phyloP scores from a whole-genome alignment of 2,888 invertebrate genomes.

The Sisyra terminalis region DNA sequence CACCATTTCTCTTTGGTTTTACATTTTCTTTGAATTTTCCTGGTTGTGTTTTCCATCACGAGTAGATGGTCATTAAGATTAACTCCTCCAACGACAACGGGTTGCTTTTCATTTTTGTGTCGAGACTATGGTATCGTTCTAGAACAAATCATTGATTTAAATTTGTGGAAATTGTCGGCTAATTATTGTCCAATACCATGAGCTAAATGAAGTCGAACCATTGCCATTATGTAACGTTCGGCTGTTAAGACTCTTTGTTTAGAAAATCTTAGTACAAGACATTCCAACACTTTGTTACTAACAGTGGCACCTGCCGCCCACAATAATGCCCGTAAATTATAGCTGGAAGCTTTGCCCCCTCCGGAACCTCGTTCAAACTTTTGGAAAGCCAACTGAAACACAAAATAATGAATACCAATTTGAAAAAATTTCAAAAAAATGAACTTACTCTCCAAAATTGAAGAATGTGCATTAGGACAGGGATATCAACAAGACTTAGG shows the following conservation, averaged over 20 bases:
- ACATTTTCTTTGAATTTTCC: not conserved
- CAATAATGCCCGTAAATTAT: conserved; percentile 42
- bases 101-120: conserved; percentile 53
- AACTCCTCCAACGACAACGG: conserved; percentile 51
- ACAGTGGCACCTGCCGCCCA: conserved; percentile 54
- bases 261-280: conserved; percentile 47
- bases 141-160: too few relatives aligned
- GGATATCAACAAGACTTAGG: conserved; percentile 39
- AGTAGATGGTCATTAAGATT: conserved; percentile 32
- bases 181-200: conserved; percentile 40
- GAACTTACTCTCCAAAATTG: conserved; percentile 42
- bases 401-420: conserved; percentile 9
- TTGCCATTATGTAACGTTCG: conserved; percentile 46
- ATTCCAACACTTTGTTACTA: conserved; percentile 60
- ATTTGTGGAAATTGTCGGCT: too few relatives aligned
- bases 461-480: conserved; percentile 43
- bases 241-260: conserved; percentile 37
- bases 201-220: conserved; percentile 42
- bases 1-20: conserved; percentile 5
- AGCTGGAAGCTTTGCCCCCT: conserved; percentile 41
- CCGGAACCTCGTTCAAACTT: conserved; percentile 36
- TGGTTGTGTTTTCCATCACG: conserved; percentile 21
- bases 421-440: not conserved
- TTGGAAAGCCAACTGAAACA: conserved; percentile 38
- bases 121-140: conserved; percentile 53